Evolutionary conservation across 2,888 invertebrate genomes (phyloP).

Genomic region (Amitus sp.): DNA sequence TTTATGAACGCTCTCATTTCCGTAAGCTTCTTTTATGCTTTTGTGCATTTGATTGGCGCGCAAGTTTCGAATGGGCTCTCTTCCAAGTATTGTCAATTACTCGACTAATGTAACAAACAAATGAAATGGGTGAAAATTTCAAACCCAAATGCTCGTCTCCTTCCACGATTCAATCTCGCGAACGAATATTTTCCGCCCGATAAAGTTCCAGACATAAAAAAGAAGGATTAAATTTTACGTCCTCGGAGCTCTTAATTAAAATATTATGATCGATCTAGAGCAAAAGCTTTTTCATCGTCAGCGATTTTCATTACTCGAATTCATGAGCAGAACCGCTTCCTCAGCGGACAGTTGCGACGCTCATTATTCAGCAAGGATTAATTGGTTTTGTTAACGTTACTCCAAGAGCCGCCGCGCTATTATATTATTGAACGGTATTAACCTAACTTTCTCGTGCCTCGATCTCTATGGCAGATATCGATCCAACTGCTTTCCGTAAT

Average conservation of each 20-base stretch:
- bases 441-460: no score
- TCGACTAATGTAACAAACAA: no score
- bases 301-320: conserved; percentile 1
- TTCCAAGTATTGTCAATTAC: no score
- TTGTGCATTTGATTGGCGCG: no score
- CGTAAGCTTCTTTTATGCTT: no score
- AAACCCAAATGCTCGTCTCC: no score
- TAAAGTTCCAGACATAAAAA: neutral
- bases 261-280: conserved; percentile 1
- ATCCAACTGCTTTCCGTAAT: conserved; percentile 40
- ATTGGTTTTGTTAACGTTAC: conserved; percentile 5
- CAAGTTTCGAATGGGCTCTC: no score
- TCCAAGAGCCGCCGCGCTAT: neutral
- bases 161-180: neutral
- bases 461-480: conserved; percentile 34
- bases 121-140: no score
- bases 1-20: no score
- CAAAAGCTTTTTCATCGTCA: neutral
- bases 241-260: conserved; percentile 1
- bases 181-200: neutral
- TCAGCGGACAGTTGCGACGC: neutral
- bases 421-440: no score
- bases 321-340: neutral
- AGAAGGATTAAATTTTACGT: neutral
- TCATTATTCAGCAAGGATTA: neutral